A percentile compares a stretch with the other conserved stretches of the same genome.
Evolutionary conservation across 1,140 invertebrate species (phyloP).

Genomic region (Metopolophium dirhodum): DNA sequence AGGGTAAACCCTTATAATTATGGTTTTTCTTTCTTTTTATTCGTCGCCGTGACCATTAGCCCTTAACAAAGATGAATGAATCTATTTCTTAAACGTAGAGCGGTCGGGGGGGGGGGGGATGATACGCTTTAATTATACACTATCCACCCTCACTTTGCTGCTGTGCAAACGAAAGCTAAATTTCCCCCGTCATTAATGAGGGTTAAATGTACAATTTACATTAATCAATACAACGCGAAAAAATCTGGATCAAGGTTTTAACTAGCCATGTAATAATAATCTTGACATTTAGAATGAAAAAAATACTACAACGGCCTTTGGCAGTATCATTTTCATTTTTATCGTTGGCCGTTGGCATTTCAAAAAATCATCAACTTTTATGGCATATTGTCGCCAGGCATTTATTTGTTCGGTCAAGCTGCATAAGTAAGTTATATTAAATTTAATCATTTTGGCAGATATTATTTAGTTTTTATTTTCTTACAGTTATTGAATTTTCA

Average conservation of each 20-base stretch:
- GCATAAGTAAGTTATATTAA: neutral
- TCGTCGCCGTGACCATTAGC: neutral
- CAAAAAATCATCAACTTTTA: neutral
- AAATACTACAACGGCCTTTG: neutral
- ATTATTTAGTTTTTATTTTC: neutral
- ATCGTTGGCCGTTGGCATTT: neutral
- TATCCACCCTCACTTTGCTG: neutral
- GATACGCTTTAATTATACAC: neutral
- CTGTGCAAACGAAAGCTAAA: neutral
- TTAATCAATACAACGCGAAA: neutral
- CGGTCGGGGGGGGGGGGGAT: too few relatives aligned
- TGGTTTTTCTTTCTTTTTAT: neutral
- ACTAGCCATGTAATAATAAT: neutral
- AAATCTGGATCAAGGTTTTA: slow-evolving; percentile 34
- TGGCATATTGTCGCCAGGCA: neutral
- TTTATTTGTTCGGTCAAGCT: neutral
- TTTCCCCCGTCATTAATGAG: neutral
- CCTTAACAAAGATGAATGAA: neutral
- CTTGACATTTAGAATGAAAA: neutral
- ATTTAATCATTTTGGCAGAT: neutral
- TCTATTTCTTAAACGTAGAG: neutral
- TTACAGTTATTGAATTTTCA: too few relatives aligned
- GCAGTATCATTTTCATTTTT: neutral
- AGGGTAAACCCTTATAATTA: neutral
- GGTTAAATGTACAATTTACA: neutral